These are phyloP conservation scores for Dysmachus trigonus DNA, from an alignment of 2,888 invertebrate genomes.

Conservation along the genomic window DNA sequence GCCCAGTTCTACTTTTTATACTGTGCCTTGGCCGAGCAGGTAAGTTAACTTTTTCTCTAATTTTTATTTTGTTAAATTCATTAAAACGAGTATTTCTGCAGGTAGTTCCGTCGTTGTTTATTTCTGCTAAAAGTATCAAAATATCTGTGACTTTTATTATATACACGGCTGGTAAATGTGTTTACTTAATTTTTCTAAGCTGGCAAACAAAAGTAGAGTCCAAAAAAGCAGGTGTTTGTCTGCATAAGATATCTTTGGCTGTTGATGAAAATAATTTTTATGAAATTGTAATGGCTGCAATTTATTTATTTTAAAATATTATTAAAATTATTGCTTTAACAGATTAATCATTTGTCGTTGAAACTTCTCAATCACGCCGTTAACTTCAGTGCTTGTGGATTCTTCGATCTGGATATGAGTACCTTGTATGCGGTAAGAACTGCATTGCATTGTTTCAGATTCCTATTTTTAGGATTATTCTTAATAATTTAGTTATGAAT, in stretches of 20 bases:
- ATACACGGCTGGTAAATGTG: constrained; percentile 62
- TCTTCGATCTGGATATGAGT: constrained; percentile 64
- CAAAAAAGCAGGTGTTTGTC: constrained; percentile 62
- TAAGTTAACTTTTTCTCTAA: constrained; percentile 33
- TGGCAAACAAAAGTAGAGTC: constrained; percentile 64
- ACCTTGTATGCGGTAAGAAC: constrained; percentile 61
- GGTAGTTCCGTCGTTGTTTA: constrained; percentile 60
- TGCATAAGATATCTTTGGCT: constrained; percentile 63
- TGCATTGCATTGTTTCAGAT: not conserved
- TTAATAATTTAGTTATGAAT: too few species aligned
- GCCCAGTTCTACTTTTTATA: constrained; percentile 64
- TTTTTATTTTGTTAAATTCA: not conserved
- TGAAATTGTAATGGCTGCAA: constrained; percentile 58
- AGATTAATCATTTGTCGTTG: constrained; percentile 63
- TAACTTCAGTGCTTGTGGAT: constrained; percentile 64
- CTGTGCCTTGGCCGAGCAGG: constrained; percentile 61
- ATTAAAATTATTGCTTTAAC: not conserved
- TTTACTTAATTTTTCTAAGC: constrained; percentile 62
- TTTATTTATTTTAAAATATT: not conserved
- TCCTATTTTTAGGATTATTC: too few species aligned
- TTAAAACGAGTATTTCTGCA: constrained; percentile 32
- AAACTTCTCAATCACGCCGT: constrained; percentile 63
- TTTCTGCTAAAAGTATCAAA: constrained; percentile 60
- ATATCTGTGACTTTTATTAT: constrained; percentile 58
- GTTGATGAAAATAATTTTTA: constrained; percentile 62